These are phyloP conservation scores for Saccostrea glomerata DNA, from an alignment of 1,140 invertebrate species.

Conservation along the genomic window DNA sequence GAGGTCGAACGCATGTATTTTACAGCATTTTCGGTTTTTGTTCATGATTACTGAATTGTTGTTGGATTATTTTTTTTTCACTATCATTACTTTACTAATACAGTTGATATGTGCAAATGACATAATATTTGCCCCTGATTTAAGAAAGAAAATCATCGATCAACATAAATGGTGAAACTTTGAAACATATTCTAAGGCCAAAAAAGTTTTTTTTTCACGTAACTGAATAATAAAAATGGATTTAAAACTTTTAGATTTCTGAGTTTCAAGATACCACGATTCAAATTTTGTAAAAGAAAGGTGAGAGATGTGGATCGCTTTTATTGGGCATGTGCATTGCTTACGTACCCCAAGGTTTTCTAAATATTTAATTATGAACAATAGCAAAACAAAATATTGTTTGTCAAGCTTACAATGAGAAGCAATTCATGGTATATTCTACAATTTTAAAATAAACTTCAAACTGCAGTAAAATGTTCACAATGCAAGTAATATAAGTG, in stretches of 20 bases:
- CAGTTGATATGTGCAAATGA: too few relatives aligned
- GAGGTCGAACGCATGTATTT: neutral
- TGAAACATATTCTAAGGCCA: too few relatives aligned
- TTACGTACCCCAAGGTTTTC: neutral
- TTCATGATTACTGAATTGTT: neutral
- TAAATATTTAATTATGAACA: neutral
- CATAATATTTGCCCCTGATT: too few relatives aligned
- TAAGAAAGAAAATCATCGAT: too few relatives aligned
- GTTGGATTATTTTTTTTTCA: neutral
- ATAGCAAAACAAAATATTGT: neutral
- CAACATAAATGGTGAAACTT: too few relatives aligned
- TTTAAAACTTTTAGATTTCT: slow-evolving; percentile 35
- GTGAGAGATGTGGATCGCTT: slow-evolving; percentile 23
- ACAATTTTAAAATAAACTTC: too few relatives aligned
- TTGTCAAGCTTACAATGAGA: neutral
- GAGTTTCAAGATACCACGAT: slow-evolving; percentile 9
- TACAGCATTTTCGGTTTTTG: neutral
- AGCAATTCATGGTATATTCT: too few relatives aligned
- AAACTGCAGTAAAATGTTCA: neutral
- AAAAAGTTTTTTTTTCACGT: neutral
- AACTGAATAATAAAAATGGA: slow-evolving; percentile 3
- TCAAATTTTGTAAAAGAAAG: slow-evolving; percentile 26
- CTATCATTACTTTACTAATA: too few relatives aligned
- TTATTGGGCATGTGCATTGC: slow-evolving; percentile 10
- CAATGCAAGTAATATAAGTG: neutral